A percentile compares a stretch with the other conserved stretches of the same genome.
Evolutionary conservation across 2,113 vertebrate genomes (phyloP).

Genomic region (Etheostoma cragini): DNA sequence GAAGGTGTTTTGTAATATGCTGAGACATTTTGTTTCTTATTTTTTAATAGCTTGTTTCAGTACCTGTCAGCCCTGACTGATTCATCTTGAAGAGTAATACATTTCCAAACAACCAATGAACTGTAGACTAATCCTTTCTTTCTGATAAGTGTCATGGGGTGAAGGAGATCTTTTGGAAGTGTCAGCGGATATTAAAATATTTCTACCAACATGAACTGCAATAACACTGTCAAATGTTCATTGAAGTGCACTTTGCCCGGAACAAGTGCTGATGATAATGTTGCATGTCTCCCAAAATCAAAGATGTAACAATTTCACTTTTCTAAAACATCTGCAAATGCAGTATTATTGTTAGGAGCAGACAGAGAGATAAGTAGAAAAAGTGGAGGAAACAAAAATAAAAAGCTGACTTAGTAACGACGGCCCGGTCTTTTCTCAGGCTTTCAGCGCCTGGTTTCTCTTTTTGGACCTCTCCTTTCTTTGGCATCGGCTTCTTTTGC

Average conservation of each 20-base stretch:
- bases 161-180: constrained; percentile 18
- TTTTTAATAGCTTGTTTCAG: constrained; percentile 21
- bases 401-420: constrained; percentile 90
- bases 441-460: constrained; percentile 94
- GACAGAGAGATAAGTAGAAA: not conserved
- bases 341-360: not conserved
- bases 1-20: not conserved
- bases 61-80: constrained; percentile 3
- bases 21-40: constrained; percentile 9
- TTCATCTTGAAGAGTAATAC: constrained; percentile 22
- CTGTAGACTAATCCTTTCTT: not conserved
- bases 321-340: constrained; percentile 1
- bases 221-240: not conserved
- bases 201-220: constrained; percentile 12
- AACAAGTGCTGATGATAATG: not conserved
- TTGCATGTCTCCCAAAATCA: constrained; percentile 10
- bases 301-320: not conserved
- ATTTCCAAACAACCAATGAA: constrained; percentile 9
- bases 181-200: constrained; percentile 4
- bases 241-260: not conserved
- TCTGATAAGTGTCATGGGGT: not conserved
- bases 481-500: constrained; percentile 82
- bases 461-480: constrained; percentile 87
- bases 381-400: not conserved
- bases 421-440: constrained; percentile 88